phyloP scores from a whole-genome alignment of 2,888 invertebrate genomes.

The Coleophora deauratella region DNA sequence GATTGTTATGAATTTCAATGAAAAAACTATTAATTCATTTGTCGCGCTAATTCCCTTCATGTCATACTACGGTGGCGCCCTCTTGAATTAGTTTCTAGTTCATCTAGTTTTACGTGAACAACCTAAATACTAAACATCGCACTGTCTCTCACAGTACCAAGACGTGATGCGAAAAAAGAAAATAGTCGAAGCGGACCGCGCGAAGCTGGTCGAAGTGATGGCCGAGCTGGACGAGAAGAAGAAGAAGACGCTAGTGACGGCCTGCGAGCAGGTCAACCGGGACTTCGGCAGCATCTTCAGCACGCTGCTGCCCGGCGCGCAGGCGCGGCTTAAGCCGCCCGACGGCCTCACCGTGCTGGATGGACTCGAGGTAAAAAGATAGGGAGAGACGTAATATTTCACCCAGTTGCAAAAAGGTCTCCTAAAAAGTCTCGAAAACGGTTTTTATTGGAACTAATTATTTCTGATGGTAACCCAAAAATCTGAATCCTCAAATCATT shows the following conservation, averaged over 20 bases:
- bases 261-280: constrained; percentile 89
- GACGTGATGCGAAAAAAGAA: constrained; percentile 80
- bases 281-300: constrained; percentile 97
- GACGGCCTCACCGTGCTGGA: constrained; percentile 83
- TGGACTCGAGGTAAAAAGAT: constrained; percentile 90
- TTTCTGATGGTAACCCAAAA: too few relatives aligned
- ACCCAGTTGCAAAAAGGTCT: too few relatives aligned
- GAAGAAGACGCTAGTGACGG: constrained; percentile 83
- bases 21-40: too few relatives aligned
- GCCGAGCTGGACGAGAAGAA: constrained; percentile 93
- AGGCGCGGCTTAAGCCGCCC: constrained; percentile 87
- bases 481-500: too few relatives aligned
- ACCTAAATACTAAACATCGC: not conserved
- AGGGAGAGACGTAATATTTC: too few relatives aligned
- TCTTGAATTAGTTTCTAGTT: too few relatives aligned
- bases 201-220: constrained; percentile 85
- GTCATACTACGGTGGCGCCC: too few relatives aligned
- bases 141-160: constrained; percentile 66
- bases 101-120: too few relatives aligned
- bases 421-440: too few relatives aligned
- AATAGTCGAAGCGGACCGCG: constrained; percentile 83
- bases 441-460: too few relatives aligned
- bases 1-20: too few relatives aligned
- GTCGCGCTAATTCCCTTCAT: too few relatives aligned
- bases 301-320: constrained; percentile 91